Base-by-base conservation (phyloP, 2,797 vertebrate genomes). In the Mallotus villosus region DNA sequence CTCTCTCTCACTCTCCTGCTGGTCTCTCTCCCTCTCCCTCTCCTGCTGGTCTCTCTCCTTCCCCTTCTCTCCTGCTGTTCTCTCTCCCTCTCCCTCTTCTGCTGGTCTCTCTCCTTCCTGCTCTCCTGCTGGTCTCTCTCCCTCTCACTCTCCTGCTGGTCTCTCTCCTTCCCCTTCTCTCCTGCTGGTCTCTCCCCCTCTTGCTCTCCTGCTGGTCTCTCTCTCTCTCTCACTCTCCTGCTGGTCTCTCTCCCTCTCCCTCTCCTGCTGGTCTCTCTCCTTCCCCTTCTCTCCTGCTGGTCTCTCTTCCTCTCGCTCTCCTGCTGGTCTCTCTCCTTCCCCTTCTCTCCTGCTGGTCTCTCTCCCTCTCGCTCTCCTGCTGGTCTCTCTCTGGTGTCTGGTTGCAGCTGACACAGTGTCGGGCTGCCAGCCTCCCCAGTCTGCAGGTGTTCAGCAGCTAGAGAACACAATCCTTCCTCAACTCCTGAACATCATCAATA, bases 361-460 rank as follows among this genome's bases (percentile, higher is more conserved):
- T 17, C 46, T 51, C 16, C 5, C 29, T 82, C 24, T n/a, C 19
- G 5, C 51, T 6, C 51, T 53, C 51, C 51, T 7, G 16, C 12
- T 51, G 49, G 17, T n/a, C 51, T 57, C 53, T 55, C 57, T 25
- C 9, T 61, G 22, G 19, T 19, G 19, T 53, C 51, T 53, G 17
- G 17, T n/a, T 19, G 16, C 51, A 53, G 51, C 37, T 41, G 37
- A 41, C 37, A 41, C 37, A 41, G 37, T 41, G 37, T 41, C 37
- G 37, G 37, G 37, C 22, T 22, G n/a, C 5, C 57, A n/a, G 7
- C n/a, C 21, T 11, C 57, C 11, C 22, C 57, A 59, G 14, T 79
- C 64, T 62, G 78, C 82, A 86, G 81, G 81, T 87, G 81, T 76
- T 74, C 75, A 17, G 81, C 86, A 88, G 79, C 78, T 87, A 77